Evolutionary conservation across 1,140 invertebrate species (phyloP).

Genomic region (Micrasema minimum): DNA sequence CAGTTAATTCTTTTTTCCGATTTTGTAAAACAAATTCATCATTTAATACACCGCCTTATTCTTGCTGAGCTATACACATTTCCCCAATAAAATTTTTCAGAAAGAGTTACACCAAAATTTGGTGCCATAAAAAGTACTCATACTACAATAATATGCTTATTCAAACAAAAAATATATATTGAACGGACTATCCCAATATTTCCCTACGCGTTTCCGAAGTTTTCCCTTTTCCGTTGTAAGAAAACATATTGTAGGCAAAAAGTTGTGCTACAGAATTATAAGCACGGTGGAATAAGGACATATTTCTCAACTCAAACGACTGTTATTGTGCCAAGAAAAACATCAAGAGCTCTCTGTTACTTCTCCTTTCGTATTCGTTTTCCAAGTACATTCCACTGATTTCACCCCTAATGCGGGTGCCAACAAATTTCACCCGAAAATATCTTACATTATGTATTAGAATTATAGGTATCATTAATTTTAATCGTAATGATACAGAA

Average conservation of each 20-base stretch:
- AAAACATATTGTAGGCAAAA: slow-evolving; percentile 53
- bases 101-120: too few relatives aligned
- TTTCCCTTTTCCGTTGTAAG: slow-evolving; percentile 44
- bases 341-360: slow-evolving; percentile 18
- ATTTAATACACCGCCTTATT: too few relatives aligned
- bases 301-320: slow-evolving; percentile 50
- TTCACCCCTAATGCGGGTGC: slow-evolving; percentile 11
- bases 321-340: slow-evolving; percentile 40
- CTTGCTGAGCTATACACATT: too few relatives aligned
- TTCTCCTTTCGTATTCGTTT: neutral
- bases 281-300: slow-evolving; percentile 42
- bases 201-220: slow-evolving; percentile 34
- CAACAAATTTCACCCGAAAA: slow-evolving; percentile 14
- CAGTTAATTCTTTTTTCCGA: too few relatives aligned
- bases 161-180: too few relatives aligned
- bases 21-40: too few relatives aligned
- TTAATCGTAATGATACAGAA: too few relatives aligned
- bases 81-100: too few relatives aligned
- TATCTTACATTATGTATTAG: too few relatives aligned
- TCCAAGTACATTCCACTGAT: neutral
- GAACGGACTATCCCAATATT: slow-evolving; percentile 21
- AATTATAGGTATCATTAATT: too few relatives aligned
- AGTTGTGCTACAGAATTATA: slow-evolving; percentile 46
- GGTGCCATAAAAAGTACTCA: too few relatives aligned
- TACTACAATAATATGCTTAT: too few relatives aligned